Base-by-base conservation (phyloP, 2,113 vertebrate species). In the Colistium nudipinnis region DNA sequence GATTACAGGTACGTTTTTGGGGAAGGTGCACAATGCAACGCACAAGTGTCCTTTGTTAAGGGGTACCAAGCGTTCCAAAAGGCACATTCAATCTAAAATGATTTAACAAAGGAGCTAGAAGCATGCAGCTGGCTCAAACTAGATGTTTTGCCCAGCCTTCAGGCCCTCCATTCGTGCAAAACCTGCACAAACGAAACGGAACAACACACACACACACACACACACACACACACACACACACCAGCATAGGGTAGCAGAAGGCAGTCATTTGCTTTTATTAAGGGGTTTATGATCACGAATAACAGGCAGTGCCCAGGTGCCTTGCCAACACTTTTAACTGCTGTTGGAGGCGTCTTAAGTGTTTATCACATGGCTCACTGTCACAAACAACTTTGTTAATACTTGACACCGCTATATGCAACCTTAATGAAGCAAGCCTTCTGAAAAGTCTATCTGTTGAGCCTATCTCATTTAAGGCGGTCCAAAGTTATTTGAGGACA, bases 401-500 rank as follows among this genome's bases (percentile, higher is more conserved):
- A 48, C 54, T 51, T 57, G 76, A 68, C 65, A 57, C 13, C 77
- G 57, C 74, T 62, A 1, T 47, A 53, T 31, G n/a, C 36, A 72
- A 55, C 3, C 19, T 5, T 56, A 59, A 77, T 70, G 53, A 70
- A 65, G 49, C 44, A 61, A 54, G 17, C 36, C 39, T 20, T 39
- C 28, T 36, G 56, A 27, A 67, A 39, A 9, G 4, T 43, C 7
- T 14, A n/a, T 67, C 20, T 30, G 24, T 31, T 66, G 11, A 0
- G 20, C 24, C 67, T 70, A 70, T 80, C 65, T 70, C 45, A 81
- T 74, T 67, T 71, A 65, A 62, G 62, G 27, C 62, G 33, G 67
- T 48, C 67, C 14, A 7, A 75, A 76, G 77, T 86, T 70, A 70
- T 72, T 52, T 51, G 71, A 82, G 86, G 85, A 86, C 81, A 77